A percentile compares a stretch with the other conserved stretches of the same genome.
phyloP scores from a whole-genome alignment of 2,797 vertebrate species.

The Erithacus rubecula region DNA sequence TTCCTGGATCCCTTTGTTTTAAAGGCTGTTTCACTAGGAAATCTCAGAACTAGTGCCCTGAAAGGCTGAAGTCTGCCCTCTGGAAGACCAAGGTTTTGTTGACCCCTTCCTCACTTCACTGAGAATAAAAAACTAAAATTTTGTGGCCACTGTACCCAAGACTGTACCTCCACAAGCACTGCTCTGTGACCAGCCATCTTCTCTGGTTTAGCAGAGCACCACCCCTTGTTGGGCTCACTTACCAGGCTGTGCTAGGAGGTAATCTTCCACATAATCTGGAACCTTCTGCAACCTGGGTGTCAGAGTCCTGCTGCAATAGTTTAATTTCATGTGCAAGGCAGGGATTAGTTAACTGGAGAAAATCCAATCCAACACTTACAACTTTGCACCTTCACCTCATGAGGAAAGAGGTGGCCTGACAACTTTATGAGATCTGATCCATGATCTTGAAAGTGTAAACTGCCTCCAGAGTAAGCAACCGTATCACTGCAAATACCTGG shows the following conservation, averaged over 20 bases:
- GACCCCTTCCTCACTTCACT: neutral
- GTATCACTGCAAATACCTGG: neutral
- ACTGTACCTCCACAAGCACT: neutral
- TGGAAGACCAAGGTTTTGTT: neutral
- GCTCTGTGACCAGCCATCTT: neutral
- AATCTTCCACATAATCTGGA: neutral
- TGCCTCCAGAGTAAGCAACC: neutral
- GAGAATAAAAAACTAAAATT: neutral
- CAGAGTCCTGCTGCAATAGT: neutral
- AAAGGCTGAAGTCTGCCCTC: neutral
- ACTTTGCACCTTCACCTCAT: neutral
- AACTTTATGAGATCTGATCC: neutral
- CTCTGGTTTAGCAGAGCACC: neutral
- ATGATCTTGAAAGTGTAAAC: neutral
- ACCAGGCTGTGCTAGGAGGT: neutral
- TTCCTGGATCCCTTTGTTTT: neutral
- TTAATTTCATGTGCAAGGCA: neutral
- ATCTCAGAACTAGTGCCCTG: neutral
- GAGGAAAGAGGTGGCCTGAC: neutral
- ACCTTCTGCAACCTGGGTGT: neutral
- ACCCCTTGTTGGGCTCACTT: neutral
- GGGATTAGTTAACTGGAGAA: neutral
- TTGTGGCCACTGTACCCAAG: neutral
- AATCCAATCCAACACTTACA: neutral
- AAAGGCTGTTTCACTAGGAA: neutral